Evolutionary conservation across 1,140 invertebrate species (phyloP).

Genomic region (Eupristina koningsbergeri): DNA sequence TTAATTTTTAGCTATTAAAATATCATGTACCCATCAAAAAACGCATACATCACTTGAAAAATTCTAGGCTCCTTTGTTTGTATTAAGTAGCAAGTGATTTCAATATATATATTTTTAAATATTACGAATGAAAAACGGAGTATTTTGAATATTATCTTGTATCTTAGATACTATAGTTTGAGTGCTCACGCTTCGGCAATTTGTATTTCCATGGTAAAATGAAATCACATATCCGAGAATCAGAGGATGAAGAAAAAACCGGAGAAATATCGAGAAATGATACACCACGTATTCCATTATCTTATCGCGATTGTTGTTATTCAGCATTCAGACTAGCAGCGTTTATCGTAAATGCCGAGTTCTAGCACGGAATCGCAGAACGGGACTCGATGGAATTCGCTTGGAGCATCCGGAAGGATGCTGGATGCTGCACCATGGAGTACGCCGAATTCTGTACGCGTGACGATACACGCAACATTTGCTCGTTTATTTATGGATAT

Average conservation of each 20-base stretch:
- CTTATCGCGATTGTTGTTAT: not conserved
- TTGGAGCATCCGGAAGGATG: too few species aligned
- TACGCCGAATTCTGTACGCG: not conserved
- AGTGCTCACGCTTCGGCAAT: not conserved
- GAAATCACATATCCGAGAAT: not conserved
- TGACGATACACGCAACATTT: conserved; percentile 53
- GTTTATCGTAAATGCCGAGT: conserved; percentile 1
- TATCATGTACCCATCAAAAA: too few species aligned
- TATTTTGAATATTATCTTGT: not conserved
- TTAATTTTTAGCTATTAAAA: not conserved
- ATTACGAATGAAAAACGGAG: not conserved
- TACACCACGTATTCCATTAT: conserved; percentile 5
- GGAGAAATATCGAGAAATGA: conserved; percentile 2
- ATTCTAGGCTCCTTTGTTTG: too few species aligned
- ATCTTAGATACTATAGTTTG: not conserved
- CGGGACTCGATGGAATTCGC: not conserved
- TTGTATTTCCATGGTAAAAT: not conserved
- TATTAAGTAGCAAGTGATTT: too few species aligned
- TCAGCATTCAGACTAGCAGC: not conserved
- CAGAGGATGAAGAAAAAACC: not conserved
- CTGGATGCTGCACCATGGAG: not conserved
- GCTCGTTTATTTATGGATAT: conserved; percentile 63
- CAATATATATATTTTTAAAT: too few species aligned
- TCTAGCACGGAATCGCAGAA: not conserved
- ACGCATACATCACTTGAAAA: too few species aligned